Evolutionary conservation across 2,888 invertebrate genomes (phyloP).

Genomic region (Malthinus flaveolus): DNA sequence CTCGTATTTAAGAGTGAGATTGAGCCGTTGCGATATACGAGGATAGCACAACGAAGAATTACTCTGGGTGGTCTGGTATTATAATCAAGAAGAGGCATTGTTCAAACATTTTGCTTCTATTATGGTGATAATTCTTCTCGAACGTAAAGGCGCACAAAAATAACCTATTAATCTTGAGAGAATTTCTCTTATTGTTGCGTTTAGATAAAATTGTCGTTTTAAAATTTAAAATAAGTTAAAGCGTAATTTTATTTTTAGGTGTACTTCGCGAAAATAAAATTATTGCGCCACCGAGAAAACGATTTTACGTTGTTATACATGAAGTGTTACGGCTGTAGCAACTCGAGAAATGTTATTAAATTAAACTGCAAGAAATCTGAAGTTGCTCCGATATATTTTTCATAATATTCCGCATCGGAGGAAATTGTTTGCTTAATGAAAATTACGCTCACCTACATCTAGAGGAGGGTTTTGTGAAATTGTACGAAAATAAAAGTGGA

Average conservation of each 20-base stretch:
- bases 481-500: not conserved
- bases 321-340: conserved; percentile 1
- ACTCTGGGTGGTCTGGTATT: too few relatives aligned
- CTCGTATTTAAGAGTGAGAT: too few relatives aligned
- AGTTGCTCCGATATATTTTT: conserved; percentile 9
- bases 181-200: too few relatives aligned
- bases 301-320: conserved; percentile 2
- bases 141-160: conserved; percentile 1
- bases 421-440: conserved; percentile 18
- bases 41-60: too few relatives aligned
- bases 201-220: too few relatives aligned
- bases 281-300: not conserved
- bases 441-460: conserved; percentile 8
- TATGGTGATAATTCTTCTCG: not conserved
- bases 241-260: too few relatives aligned
- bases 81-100: too few relatives aligned
- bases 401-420: conserved; percentile 12
- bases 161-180: not conserved
- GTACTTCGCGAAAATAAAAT: not conserved
- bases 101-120: too few relatives aligned
- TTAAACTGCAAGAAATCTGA: conserved; percentile 14
- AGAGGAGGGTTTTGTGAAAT: not conserved
- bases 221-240: too few relatives aligned
- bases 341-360: conserved; percentile 14
- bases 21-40: too few relatives aligned